Evolutionary conservation across 2,797 vertebrate genomes (phyloP).

Genomic region (Karalla daura): DNA sequence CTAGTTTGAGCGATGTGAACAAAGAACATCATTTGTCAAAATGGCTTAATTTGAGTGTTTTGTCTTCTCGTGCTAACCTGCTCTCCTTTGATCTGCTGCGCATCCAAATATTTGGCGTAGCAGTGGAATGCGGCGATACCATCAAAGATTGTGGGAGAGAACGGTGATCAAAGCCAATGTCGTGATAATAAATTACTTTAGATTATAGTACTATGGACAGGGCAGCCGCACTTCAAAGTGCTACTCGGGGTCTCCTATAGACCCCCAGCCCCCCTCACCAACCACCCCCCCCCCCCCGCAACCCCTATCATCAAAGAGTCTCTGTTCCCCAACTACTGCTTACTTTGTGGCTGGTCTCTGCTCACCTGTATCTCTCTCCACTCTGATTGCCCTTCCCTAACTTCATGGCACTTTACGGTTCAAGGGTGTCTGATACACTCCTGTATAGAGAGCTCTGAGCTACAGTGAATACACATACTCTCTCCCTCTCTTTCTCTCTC

Average conservation of each 20-base stretch:
- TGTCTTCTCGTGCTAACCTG: neutral
- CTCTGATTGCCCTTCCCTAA: neutral
- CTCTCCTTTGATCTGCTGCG: slow-evolving; percentile 31
- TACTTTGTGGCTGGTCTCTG: neutral
- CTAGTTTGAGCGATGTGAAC: neutral
- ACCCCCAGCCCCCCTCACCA: too few relatives aligned
- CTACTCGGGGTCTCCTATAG: too few relatives aligned
- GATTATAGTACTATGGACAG: slow-evolving; percentile 12
- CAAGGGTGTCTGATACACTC: slow-evolving; percentile 11
- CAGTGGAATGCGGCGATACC: slow-evolving; percentile 13
- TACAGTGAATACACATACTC: neutral
- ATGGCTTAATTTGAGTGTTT: neutral
- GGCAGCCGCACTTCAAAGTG: slow-evolving; percentile 48
- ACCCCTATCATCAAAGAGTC: slow-evolving; percentile 33
- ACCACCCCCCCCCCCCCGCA: neutral
- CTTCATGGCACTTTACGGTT: neutral
- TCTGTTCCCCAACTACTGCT: neutral
- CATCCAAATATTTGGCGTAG: slow-evolving; percentile 11
- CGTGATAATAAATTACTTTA: slow-evolving; percentile 16
- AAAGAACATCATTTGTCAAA: slow-evolving; percentile 9
- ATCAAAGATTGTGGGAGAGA: slow-evolving; percentile 8
- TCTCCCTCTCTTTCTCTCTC: neutral
- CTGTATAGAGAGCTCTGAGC: neutral
- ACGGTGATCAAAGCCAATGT: slow-evolving; percentile 26
- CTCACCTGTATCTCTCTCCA: neutral